Base-by-base conservation (phyloP, 2,888 invertebrate species). In the Caenorhabditis virilis region DNA sequence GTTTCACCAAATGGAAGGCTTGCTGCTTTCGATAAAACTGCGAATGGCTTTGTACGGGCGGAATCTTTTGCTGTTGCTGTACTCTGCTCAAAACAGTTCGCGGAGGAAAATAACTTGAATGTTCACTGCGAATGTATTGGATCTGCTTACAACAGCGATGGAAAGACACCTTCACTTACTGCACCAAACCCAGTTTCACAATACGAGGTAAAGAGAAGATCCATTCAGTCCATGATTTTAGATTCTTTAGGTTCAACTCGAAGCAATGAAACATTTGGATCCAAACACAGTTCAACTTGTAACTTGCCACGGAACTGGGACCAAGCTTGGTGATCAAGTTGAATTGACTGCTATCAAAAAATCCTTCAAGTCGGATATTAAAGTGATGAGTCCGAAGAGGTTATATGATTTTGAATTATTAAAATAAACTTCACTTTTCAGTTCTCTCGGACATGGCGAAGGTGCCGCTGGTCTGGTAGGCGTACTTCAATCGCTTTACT, bases 41-140 rank as follows among this genome's bases (percentile, higher is more conserved):
- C 83, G 4, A 77, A 83, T 56, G 84, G 84, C 4, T 84, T 83
- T 61, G 81, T 82, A 0, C 67, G 83, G 7, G 78, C 78, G 1
- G 83, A 84, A 50, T 83, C 82, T 0, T 77, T 78, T 25, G 82
- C 78, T 2, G 78, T 79, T 1, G 69, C 82, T 2, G 64, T 79
- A 20, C 58, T 82, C 0, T 62, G 61, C 42, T 68, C 71, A 2
- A 50, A 57, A 41, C 35, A 61, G 18, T 68, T 68, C 41, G 65
- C 71, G 0, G 27, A 38, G 3, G 56, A 71, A 42, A 53, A 71
- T 23, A 60, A 62, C 52, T 48, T 63, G 5, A 47, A 43, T n/a
- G 20, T 62, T 36, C 62, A 61, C 23, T 61, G 62, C 25, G 55
- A 68, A 41, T 61, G 67, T 20, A 51, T 60, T 16, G 71, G 71